Evolutionary conservation across 2,888 invertebrate species (phyloP).

Genomic region (Sussaba pulchella): DNA sequence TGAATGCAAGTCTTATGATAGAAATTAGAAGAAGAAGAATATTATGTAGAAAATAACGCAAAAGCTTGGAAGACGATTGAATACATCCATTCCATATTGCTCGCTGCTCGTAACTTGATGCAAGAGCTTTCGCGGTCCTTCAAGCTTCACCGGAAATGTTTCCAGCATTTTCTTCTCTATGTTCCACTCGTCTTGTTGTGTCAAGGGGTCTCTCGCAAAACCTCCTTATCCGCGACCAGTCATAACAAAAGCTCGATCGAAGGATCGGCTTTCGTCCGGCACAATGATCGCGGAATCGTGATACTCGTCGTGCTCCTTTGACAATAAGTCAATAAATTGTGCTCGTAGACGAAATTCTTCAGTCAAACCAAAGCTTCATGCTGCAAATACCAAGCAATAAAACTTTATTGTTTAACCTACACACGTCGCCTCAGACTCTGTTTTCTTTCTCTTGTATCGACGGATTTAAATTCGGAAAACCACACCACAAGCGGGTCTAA

Average conservation of each 20-base stretch:
- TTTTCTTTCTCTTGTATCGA: too few species aligned
- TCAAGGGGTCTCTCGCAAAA: background rate
- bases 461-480: too few species aligned
- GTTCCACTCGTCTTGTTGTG: background rate
- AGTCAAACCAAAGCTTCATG: background rate
- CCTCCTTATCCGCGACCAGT: background rate
- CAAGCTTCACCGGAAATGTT: background rate
- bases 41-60: too few species aligned
- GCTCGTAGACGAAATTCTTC: slow-evolving; percentile 1
- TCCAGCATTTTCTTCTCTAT: slow-evolving; percentile 3
- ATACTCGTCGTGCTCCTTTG: background rate
- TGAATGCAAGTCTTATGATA: too few species aligned
- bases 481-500: too few species aligned
- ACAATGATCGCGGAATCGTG: background rate
- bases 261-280: background rate
- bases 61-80: too few species aligned
- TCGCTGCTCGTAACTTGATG: background rate
- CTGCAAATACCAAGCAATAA: background rate
- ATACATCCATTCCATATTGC: slow-evolving; percentile 18
- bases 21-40: too few species aligned
- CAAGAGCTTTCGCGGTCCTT: background rate
- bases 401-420: slow-evolving; percentile 1
- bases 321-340: slow-evolving; percentile 1
- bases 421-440: too few species aligned
- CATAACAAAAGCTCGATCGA: background rate